Evolutionary conservation across 2,888 invertebrate genomes (phyloP), one percentile per base, ranked within the genome.

Genomic region (Rhabditophanes sp.): DNA sequence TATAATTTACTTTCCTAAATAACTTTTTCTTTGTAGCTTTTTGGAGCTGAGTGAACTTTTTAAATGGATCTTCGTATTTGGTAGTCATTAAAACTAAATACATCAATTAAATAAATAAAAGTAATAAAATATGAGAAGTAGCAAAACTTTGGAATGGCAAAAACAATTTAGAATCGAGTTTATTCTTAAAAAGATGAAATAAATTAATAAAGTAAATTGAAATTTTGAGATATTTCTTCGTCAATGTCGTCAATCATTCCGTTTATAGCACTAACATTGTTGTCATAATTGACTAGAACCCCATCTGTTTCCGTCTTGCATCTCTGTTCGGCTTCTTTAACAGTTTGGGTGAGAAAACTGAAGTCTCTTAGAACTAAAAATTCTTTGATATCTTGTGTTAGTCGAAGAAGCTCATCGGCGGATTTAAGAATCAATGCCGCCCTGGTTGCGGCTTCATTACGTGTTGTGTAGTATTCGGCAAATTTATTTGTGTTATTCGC

Each of bases 321-420:
- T 25, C 46, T 42, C 5, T 37, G 36, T 25, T 56, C 50, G 5
- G 50, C 55, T 18, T 28, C 33, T 21, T 42, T 78, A 44, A 93
- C 90, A 0, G 88, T 83, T 64, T 90, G 87, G 67, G 93, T 93
- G 0, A 93, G 84, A 1, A 88, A 87, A 26, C 87, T 87, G 65
- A 96, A 96, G 69, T 96, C 93, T 67, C 93, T 93, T 14, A 96
- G 73, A 56, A 93, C 88, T 26, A 93, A 72, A 67, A 90, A 96
- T 65, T 96, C 90, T 64, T 93, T 93, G 43, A 96, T 82, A 66
- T 93, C 90, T 0, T 88, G 84, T 1, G 90, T 87, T 18, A 96
- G 72, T 67, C 90, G 90, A 80, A 88, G 83, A 11, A 33, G 7
- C 11, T 35, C 33, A 22, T 35, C 20, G 14, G 28, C 30, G 30